Evolutionary conservation across 2,888 invertebrate genomes (phyloP), one percentile per base, ranked within the genome.

Genomic region (Plutella xylostella): DNA sequence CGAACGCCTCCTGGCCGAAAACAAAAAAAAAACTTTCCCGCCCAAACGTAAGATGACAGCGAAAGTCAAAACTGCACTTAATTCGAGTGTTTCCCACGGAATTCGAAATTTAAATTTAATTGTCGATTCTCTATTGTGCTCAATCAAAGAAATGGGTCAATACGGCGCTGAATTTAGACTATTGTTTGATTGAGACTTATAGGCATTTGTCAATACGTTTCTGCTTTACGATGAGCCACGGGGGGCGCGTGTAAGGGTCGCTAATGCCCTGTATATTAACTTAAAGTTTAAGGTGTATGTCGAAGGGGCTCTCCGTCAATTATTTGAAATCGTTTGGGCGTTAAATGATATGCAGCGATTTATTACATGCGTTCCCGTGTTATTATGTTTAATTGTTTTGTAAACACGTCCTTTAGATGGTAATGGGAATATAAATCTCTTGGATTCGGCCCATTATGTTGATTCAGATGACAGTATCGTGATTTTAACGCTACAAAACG

Each of bases 81-180:
- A 82, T 79, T 73, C 73, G 67, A 57, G 51, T 52, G 51, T 64
- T 83, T 83, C 82, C 78, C 82, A 83, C 82, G 82, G 22, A 39
- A 68, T 66, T 58, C 59, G 60, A 65, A 68, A 74, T 77, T 72
- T 67, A 71, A 74, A 75, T 78, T 76, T 72, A 79, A 82, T 80
- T 75, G 78, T 76, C 64, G 72, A 70, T 66, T 58, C 57, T 65
- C 68, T 64, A 73, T 77, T 77, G 72, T 48, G 22, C 59, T 57
- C 65, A 70, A 68, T 74, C 66, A 72, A 77, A 79, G 78, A 79
- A 82, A 80, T 73, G 64, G 79, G 80, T 82, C 82, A 82, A 80
- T 80, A 78, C 64, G n/a, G n/a, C 58, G 64, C 58, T 67, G 69
- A 74, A 18, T 20, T 12, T 15, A 11, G 14, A 17, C 65, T 55